These are phyloP conservation scores for Vulpes lagopus DNA, from an alignment of 2,113 vertebrate species.

Conservation along the genomic window DNA sequence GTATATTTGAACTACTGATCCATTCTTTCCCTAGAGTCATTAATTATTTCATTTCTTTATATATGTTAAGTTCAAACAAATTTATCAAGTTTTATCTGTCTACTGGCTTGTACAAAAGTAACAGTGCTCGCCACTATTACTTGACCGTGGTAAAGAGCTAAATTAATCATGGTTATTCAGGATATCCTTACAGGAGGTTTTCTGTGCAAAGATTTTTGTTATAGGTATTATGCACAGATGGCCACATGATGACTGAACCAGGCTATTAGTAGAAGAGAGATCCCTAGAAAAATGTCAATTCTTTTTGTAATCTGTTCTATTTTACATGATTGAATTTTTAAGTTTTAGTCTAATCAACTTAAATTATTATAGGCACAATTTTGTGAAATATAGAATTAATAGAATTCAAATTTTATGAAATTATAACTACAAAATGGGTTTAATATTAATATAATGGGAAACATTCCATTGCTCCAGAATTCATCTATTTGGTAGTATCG, in stretches of 20 bases:
- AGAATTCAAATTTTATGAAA: conserved; percentile 77
- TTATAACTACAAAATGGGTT: conserved; percentile 70
- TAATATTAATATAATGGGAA: conserved; percentile 75
- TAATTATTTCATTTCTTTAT: conserved; percentile 62
- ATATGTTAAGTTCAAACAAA: conserved; percentile 57
- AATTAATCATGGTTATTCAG: neutral
- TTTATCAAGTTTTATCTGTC: conserved; percentile 54
- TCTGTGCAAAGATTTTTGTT: conserved; percentile 25
- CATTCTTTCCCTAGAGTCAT: conserved; percentile 54
- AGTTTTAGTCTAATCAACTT: conserved; percentile 79
- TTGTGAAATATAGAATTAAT: conserved; percentile 79
- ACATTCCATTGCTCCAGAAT: conserved; percentile 73
- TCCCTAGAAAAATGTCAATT: conserved; percentile 59
- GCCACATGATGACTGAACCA: neutral
- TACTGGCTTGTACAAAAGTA: conserved; percentile 22
- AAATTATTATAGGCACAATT: conserved; percentile 80
- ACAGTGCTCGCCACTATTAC: conserved; percentile 3
- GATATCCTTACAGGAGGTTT: conserved; percentile 22
- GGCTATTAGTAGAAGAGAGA: neutral
- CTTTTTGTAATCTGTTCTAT: conserved; percentile 62
- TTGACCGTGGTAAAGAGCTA: neutral
- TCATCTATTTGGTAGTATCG: conserved; percentile 66
- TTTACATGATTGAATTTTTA: conserved; percentile 75
- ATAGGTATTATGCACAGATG: neutral
- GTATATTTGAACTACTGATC: conserved; percentile 62